Conservation (phyloP, 2,888 invertebrate genomes). For the Gymnocheta viridis region DNA sequence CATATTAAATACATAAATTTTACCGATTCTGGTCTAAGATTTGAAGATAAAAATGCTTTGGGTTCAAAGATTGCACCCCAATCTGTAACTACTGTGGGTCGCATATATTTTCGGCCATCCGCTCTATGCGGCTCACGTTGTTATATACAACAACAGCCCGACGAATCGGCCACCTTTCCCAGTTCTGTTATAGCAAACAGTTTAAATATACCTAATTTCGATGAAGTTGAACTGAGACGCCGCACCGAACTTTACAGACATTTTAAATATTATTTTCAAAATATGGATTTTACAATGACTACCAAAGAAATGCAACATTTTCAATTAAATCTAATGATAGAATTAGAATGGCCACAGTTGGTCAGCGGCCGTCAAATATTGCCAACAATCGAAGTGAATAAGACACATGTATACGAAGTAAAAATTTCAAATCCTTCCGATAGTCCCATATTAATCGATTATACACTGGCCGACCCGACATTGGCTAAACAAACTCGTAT, state of each 20-base stretch:
- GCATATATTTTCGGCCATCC: constrained; percentile 88
- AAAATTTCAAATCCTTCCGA: constrained; percentile 79
- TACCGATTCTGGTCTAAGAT: constrained; percentile 85
- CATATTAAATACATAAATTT: constrained; percentile 85
- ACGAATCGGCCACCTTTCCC: constrained; percentile 70
- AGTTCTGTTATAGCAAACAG: constrained; percentile 35
- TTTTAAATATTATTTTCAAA: constrained; percentile 78
- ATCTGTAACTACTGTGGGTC: constrained; percentile 84
- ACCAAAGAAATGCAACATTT: constrained; percentile 79
- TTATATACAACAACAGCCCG: constrained; percentile 75
- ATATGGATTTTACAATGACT: constrained; percentile 79
- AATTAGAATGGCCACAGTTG: constrained; percentile 81
- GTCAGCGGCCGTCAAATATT: constrained; percentile 77
- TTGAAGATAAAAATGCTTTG: constrained; percentile 82
- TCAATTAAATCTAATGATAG: constrained; percentile 80
- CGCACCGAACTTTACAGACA: constrained; percentile 79
- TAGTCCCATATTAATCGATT: constrained; percentile 77
- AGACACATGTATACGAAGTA: constrained; percentile 77
- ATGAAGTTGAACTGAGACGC: constrained; percentile 78
- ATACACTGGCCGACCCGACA: constrained; percentile 78
- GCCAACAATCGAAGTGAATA: constrained; percentile 79
- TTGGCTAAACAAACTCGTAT: constrained; percentile 77
- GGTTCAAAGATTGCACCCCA: constrained; percentile 82
- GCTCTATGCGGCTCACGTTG: constrained; percentile 84
- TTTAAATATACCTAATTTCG: constrained; percentile 75